A percentile compares a stretch with the other conserved stretches of the same genome.
Conservation (phyloP, 2,888 invertebrate species). For the Papilio demoleus region DNA sequence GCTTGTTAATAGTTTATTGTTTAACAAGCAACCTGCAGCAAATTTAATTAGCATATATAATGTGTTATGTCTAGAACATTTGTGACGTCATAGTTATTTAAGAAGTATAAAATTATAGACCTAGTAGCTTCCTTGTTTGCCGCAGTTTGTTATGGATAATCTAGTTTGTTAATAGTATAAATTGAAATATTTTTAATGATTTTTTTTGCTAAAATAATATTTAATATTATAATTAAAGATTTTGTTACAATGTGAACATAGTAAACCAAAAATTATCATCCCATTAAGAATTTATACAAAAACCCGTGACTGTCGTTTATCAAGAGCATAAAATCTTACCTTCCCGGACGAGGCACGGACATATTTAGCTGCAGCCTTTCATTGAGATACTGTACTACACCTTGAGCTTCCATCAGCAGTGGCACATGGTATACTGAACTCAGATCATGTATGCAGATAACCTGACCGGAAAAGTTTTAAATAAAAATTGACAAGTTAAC, state of each 20-base stretch:
- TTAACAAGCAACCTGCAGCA: neutral
- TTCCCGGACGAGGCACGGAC: constrained; percentile 86
- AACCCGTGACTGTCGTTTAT: constrained; percentile 36
- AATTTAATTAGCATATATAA: neutral
- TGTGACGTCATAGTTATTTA: neutral
- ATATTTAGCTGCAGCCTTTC: constrained; percentile 90
- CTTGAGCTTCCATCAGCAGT: constrained; percentile 94
- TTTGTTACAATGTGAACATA: no score
- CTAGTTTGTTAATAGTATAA: no score
- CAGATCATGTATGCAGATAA: constrained; percentile 97
- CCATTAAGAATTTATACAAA: no score
- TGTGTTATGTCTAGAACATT: neutral
- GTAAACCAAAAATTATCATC: no score
- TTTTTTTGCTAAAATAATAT: no score
- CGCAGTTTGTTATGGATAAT: no score
- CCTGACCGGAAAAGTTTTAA: constrained; percentile 73
- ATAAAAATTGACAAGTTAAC: neutral
- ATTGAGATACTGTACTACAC: constrained; percentile 92
- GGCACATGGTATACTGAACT: constrained; percentile 98
- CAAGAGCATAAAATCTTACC: constrained; percentile 63
- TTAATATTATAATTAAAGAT: no score
- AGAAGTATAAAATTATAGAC: neutral
- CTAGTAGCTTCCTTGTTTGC: neutral
- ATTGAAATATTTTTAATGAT: no score
- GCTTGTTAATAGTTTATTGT: no score